Percentiles rank a stretch among this genome's conserved stretches.
Evolutionary conservation across 1,140 invertebrate species (phyloP).

Genomic region (Danaus plexippus): DNA sequence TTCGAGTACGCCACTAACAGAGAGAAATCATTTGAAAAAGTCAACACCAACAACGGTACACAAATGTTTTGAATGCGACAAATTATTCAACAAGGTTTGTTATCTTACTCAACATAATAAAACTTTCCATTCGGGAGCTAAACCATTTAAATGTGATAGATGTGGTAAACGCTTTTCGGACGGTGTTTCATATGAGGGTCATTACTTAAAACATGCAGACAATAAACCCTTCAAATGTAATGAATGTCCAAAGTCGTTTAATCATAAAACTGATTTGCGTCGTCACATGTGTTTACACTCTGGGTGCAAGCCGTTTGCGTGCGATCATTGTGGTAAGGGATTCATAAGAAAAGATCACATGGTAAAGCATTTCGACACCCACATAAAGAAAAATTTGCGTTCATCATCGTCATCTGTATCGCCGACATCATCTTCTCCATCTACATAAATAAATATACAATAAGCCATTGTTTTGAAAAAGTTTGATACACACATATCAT

Average conservation of each 20-base stretch:
- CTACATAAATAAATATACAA: slow-evolving; percentile 25
- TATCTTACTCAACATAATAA: slow-evolving; percentile 93
- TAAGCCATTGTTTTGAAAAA: slow-evolving; percentile 15
- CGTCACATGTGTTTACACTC: slow-evolving; percentile 91
- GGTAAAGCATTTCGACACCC: slow-evolving; percentile 92
- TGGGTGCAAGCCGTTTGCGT: slow-evolving; percentile 85
- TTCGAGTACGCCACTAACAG: slow-evolving; percentile 52
- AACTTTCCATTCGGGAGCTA: slow-evolving; percentile 88
- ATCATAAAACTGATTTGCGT: slow-evolving; percentile 91
- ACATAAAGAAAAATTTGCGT: slow-evolving; percentile 71
- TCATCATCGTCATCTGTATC: slow-evolving; percentile 35
- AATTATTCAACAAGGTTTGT: slow-evolving; percentile 88
- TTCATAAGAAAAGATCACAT: slow-evolving; percentile 96
- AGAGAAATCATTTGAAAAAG: slow-evolving; percentile 61
- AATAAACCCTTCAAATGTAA: slow-evolving; percentile 93
- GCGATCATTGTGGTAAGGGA: slow-evolving; percentile 86
- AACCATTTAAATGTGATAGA: slow-evolving; percentile 86
- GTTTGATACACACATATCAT: slow-evolving; percentile 46
- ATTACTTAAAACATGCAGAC: slow-evolving; percentile 83
- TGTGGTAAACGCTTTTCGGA: slow-evolving; percentile 88
- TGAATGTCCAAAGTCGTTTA: slow-evolving; percentile 85
- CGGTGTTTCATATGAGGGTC: slow-evolving; percentile 77
- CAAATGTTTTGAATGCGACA: slow-evolving; percentile 87
- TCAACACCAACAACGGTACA: slow-evolving; percentile 63
- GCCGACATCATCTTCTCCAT: slow-evolving; percentile 36